Base-by-base conservation (phyloP, 37 sponge, comb jelly and placozoan genomes). In the Chondrosia reniformis region DNA sequence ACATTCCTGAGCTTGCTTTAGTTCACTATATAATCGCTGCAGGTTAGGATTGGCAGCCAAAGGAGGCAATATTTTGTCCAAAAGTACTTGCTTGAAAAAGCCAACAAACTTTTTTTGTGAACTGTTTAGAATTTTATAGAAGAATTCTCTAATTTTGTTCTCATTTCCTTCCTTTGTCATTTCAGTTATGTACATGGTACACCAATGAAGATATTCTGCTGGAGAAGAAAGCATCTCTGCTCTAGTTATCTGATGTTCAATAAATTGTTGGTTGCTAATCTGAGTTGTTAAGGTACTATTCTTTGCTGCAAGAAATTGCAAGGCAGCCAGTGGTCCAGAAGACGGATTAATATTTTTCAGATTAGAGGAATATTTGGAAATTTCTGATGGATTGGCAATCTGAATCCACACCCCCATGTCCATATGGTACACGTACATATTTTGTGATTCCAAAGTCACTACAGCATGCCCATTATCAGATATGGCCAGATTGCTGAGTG, bases 1-100 rank as follows among this genome's bases (percentile, higher is more conserved):
- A 28, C 80, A 75, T 24, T 86, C 92, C 46, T 79, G 17, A 22
- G 85, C 59, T 21, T 82, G 86, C 45, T 77, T 85, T 1, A 93
- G 74, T 37, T 93, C 93, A 52, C 52, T 76, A 41, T 93, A 93
- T 21, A 93, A 58, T 52, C 93, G 75, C 75, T 93, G 93, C 13
- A 88, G 72, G 33, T 56, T 83, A 22, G 86, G 56, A 43, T 92
- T 87, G 37, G 74, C 39, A 12, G 84, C 86, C 32, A 93, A 71
- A 19, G 78, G 13, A 1, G 77, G 54, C 25, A 93, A 63, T 24
- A 83, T 45, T n/a, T 86, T 58, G 34, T 80, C 71, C 66, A 93
- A 31, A 6, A 91, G 66, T 1, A 40, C 42, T 0, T 63, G 39
- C 75, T 84, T 91, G 19, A 40, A 49, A 31, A 83, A 64, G 1